phyloP scores from a whole-genome alignment of 2,888 invertebrate species.

The Tridacna crocea region DNA sequence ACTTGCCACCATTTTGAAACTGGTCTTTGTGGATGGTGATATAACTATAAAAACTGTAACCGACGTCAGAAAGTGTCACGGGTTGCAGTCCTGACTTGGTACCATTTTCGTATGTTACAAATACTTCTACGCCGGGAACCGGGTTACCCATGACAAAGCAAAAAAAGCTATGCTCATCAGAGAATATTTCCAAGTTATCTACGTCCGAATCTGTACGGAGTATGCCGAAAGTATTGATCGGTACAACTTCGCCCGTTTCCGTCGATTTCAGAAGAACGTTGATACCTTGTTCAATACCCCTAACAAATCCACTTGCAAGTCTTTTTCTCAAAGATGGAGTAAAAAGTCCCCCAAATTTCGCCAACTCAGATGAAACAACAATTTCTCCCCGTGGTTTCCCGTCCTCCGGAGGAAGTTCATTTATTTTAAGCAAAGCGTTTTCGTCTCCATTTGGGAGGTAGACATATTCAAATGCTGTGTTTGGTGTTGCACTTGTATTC shows the following conservation, averaged over 20 bases:
- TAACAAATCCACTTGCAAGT: neutral
- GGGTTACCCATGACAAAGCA: slow-evolving; percentile 12
- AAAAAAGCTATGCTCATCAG: slow-evolving; percentile 7
- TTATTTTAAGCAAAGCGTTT: neutral
- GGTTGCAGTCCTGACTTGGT: neutral
- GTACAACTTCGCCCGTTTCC: slow-evolving; percentile 13
- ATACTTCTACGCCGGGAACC: neutral
- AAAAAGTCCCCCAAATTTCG: neutral
- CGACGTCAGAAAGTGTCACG: neutral
- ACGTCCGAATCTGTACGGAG: neutral
- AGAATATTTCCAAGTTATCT: neutral
- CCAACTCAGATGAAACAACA: neutral
- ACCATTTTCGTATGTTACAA: neutral
- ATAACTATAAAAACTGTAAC: neutral
- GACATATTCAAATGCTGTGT: neutral
- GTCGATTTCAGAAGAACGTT: neutral
- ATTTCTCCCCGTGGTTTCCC: neutral
- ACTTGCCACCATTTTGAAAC: slow-evolving; percentile 7
- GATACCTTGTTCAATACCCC: neutral
- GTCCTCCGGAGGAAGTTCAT: neutral
- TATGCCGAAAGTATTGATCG: neutral
- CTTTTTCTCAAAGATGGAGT: neutral
- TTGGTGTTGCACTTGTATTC: neutral
- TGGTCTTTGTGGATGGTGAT: neutral
- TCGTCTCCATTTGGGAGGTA: neutral